Conservation (phyloP, 2,888 invertebrate species). For the Nomada fabriciana region DNA sequence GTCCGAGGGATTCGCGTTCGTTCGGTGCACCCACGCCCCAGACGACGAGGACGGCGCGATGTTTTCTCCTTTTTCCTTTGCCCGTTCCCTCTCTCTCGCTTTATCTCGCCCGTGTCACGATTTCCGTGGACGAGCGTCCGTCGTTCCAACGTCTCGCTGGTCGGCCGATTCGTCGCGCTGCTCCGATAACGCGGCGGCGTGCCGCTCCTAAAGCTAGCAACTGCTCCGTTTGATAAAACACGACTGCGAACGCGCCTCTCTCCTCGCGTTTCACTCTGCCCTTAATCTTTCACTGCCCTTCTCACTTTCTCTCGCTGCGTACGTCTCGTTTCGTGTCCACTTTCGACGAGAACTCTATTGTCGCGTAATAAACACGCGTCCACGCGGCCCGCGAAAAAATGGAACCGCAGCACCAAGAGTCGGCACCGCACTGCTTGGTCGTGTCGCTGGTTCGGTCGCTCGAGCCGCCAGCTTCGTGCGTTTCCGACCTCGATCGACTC, state of each 20-base stretch:
- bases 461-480: conserved; percentile 70
- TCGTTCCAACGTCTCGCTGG: conserved; percentile 1
- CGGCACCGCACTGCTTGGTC: conserved; percentile 75
- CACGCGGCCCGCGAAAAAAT: conserved; percentile 60
- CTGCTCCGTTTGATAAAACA: conserved; percentile 27
- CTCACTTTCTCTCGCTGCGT: conserved; percentile 15
- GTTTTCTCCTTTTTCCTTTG: conserved; percentile 35
- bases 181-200: conserved; percentile 49
- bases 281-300: conserved; percentile 7
- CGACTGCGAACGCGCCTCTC: conserved; percentile 17
- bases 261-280: conserved; percentile 20
- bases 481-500: conserved; percentile 68
- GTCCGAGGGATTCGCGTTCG: conserved; percentile 29
- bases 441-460: conserved; percentile 70
- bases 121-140: conserved; percentile 10
- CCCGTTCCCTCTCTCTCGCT: conserved; percentile 6
- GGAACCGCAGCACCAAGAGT: conserved; percentile 73
- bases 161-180: conserved; percentile 25
- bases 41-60: conserved; percentile 34
- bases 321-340: conserved; percentile 13
- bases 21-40: conserved; percentile 50
- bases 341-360: conserved; percentile 47
- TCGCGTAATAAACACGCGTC: conserved; percentile 72
- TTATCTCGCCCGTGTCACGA: neutral
- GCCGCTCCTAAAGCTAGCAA: conserved; percentile 46